Evolutionary conservation across 2,113 vertebrate species (phyloP).

Genomic region (Vidua macroura): DNA sequence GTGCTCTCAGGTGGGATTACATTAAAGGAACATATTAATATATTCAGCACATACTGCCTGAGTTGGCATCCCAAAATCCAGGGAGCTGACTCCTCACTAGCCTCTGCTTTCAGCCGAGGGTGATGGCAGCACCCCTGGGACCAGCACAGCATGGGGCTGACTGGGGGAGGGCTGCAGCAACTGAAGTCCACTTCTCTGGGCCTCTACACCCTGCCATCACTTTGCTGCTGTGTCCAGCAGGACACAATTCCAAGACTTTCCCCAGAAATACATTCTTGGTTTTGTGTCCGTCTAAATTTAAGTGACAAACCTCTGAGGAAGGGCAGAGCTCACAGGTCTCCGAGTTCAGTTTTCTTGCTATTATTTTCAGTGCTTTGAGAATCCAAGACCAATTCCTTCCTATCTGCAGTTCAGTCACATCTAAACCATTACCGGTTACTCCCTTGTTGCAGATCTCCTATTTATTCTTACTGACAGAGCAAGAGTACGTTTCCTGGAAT

Average conservation of each 20-base stretch:
- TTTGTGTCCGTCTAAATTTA: background rate
- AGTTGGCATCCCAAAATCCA: background rate
- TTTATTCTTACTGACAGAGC: slow-evolving; percentile 49
- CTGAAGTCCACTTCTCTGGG: background rate
- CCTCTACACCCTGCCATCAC: fast-evolving
- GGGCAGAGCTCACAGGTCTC: background rate
- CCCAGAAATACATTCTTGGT: background rate
- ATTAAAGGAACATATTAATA: background rate
- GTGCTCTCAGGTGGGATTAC: background rate
- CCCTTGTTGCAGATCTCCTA: slow-evolving; percentile 36
- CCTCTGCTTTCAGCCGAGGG: background rate
- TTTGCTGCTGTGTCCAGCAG: background rate
- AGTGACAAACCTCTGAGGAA: background rate
- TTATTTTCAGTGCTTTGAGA: background rate
- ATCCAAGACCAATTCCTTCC: background rate
- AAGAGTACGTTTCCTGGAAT: slow-evolving; percentile 51
- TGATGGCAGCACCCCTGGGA: background rate
- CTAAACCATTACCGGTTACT: slow-evolving; percentile 24
- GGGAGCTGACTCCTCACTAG: background rate
- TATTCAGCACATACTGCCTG: background rate
- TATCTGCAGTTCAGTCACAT: slow-evolving; percentile 45
- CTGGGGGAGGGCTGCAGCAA: background rate
- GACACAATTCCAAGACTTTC: background rate
- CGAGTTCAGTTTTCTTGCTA: background rate
- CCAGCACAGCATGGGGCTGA: fast-evolving